Percentiles rank a stretch among this genome's conserved stretches.
Evolutionary conservation across 2,113 vertebrate genomes (phyloP).

Genomic region (Pteronura brasiliensis): DNA sequence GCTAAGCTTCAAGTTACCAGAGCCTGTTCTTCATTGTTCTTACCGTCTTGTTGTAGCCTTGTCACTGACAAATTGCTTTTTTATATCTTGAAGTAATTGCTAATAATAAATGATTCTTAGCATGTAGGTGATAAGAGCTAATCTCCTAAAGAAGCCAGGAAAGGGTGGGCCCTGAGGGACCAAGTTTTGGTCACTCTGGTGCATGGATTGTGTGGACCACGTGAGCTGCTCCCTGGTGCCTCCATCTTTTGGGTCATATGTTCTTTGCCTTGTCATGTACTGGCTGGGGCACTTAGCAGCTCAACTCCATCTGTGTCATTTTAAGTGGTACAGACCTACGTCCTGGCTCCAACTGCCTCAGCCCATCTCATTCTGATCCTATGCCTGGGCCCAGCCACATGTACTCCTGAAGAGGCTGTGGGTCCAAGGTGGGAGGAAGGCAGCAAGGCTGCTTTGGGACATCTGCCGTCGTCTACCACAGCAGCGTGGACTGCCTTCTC

Average conservation of each 20-base stretch:
- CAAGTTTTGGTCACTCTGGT: not conserved
- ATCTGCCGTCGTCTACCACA: not conserved
- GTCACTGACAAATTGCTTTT: not conserved
- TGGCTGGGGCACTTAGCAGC: not conserved
- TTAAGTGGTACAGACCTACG: not conserved
- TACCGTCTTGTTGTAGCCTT: not conserved
- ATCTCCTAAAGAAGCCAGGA: not conserved
- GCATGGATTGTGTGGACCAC: not conserved
- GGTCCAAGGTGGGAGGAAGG: not conserved
- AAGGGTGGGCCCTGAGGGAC: not conserved
- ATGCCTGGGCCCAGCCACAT: not conserved
- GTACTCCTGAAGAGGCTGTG: not conserved
- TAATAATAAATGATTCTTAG: slow-evolving; percentile 2
- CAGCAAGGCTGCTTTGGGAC: not conserved
- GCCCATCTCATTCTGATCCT: not conserved
- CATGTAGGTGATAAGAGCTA: not conserved
- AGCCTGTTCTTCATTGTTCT: not conserved
- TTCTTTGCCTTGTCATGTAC: not conserved
- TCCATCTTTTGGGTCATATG: not conserved
- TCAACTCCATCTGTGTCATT: not conserved
- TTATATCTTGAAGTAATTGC: slow-evolving; percentile 17
- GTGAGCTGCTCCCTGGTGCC: not conserved
- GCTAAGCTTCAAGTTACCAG: not conserved
- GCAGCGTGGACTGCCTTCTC: not conserved
- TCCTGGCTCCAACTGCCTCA: not conserved